These are phyloP conservation scores for Eupithecia insigniata DNA, from an alignment of 2,888 invertebrate species.

Conservation along the genomic window DNA sequence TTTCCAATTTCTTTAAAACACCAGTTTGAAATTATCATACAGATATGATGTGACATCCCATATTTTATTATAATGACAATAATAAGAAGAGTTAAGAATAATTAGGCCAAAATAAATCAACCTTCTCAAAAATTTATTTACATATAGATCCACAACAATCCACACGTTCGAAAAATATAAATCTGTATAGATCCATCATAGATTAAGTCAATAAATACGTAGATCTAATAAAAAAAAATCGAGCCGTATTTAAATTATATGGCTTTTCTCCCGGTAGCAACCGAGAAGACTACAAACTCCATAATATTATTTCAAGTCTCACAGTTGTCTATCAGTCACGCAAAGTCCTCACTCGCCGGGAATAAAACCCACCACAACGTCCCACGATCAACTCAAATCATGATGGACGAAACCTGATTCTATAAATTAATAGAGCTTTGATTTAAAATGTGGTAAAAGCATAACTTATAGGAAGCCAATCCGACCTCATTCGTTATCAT, in stretches of 20 bases:
- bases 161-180: too few relatives aligned
- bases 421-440: conserved; percentile 6
- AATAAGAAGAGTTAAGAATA: too few relatives aligned
- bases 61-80: too few relatives aligned
- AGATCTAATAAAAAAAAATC: too few relatives aligned
- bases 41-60: too few relatives aligned
- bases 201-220: too few relatives aligned
- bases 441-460: conserved; percentile 39
- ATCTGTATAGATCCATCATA: too few relatives aligned
- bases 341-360: neutral
- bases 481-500: conserved; percentile 64
- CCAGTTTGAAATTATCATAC: too few relatives aligned
- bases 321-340: conserved; percentile 8
- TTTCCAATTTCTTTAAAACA: neutral
- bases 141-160: too few relatives aligned
- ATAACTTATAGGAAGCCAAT: conserved; percentile 46
- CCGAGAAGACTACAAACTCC: neutral
- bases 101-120: too few relatives aligned
- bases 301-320: neutral
- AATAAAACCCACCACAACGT: conserved; percentile 7
- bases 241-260: too few relatives aligned
- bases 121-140: too few relatives aligned
- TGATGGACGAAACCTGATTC: conserved; percentile 8
- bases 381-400: conserved; percentile 1
- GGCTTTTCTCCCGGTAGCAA: neutral